Evolutionary conservation across 2,113 vertebrate genomes (phyloP), one percentile per base, ranked within the genome.

Genomic region (Desmodus rotundus): DNA sequence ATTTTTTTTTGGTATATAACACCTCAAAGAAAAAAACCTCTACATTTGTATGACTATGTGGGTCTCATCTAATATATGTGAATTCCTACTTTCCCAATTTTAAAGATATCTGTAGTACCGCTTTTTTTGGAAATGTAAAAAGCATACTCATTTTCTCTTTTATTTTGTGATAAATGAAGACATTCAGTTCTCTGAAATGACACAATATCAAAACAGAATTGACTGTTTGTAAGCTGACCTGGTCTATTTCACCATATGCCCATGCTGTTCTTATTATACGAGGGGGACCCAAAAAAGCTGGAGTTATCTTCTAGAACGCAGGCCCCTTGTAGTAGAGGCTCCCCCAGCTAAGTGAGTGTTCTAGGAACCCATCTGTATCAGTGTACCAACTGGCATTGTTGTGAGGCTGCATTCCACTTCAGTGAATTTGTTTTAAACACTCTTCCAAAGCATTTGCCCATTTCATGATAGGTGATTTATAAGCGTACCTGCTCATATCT

Each of bases 111-210:
- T 70, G 0, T 85, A 38, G 15, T 80, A 45, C 11, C 38, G 83
- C 26, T 58, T 89, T 43, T 58, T 82, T 93, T 61, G 1, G 52
- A 72, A 86, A 94, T 92, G 54, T 84, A 41, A 95, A 90, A 76
- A 83, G 38, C 3, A 74, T 8, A 56, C 38, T 77, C 33, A 67
- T 56, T 87, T 91, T 91, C 33, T 82, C 31, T 93, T 82, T 87
- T 41, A 91, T 86, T 93, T 88, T 67, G 41, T 91, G 47, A 63
- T 93, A 67, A 89, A 72, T 89, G 43, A 92, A 94, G 77, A 68
- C 47, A 65, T 68, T 93, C 13, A 20, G 13, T 89, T 88, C 67
- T 83, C 83, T 92, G 12, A 16, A 92, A 31, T 91, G 45, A 74
- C n/a, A 52, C 2, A 87, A 84, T 16, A 72, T 38, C 41, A 85